These are phyloP conservation scores for Colostygia pectinataria DNA, from an alignment of 2,888 invertebrate genomes.

Conservation along the genomic window DNA sequence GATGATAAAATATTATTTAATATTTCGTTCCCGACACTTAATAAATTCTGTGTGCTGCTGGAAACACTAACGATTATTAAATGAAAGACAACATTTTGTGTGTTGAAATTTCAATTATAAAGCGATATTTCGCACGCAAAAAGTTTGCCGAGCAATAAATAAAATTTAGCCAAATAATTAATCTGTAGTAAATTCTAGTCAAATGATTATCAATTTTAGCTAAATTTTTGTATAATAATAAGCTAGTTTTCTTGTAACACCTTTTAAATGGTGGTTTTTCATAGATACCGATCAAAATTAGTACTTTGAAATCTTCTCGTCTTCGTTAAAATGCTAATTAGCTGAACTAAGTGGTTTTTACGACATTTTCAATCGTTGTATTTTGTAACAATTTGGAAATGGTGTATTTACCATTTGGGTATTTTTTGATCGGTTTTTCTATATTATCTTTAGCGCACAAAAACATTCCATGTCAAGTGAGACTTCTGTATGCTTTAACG, in stretches of 20 bases:
- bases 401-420: slow-evolving; percentile 19
- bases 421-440: slow-evolving; percentile 36
- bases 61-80: no score
- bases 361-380: slow-evolving; percentile 27
- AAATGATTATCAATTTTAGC: slow-evolving; percentile 46
- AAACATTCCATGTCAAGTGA: slow-evolving; percentile 48
- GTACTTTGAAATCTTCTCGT: not conserved
- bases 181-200: slow-evolving; percentile 56
- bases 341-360: slow-evolving; percentile 13
- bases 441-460: slow-evolving; percentile 42
- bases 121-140: slow-evolving; percentile 6
- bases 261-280: slow-evolving; percentile 6
- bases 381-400: slow-evolving; percentile 24
- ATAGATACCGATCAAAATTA: slow-evolving; percentile 19
- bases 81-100: no score
- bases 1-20: no score
- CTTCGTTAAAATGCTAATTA: not conserved
- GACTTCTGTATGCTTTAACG: slow-evolving; percentile 30
- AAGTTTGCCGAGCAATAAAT: slow-evolving; percentile 11
- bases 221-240: slow-evolving; percentile 40
- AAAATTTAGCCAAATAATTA: slow-evolving; percentile 50
- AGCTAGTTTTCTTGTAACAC: slow-evolving; percentile 39
- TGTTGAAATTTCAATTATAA: no score
- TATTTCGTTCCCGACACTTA: no score
- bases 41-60: no score